These are phyloP conservation scores for Poecilia velifera DNA, from an alignment of 2,797 vertebrate genomes.

Conservation along the genomic window DNA sequence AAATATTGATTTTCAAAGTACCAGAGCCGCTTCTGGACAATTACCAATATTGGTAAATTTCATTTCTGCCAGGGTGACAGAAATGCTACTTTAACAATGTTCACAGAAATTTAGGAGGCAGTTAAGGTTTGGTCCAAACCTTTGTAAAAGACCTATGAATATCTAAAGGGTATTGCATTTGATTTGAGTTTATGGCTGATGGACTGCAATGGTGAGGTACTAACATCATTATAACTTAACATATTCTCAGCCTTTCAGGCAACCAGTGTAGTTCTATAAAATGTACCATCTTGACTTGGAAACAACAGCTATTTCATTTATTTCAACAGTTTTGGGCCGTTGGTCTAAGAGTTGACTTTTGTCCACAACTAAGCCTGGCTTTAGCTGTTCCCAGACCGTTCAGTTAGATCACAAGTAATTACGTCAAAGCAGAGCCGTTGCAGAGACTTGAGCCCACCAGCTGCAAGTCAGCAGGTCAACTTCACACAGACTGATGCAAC, in stretches of 20 bases:
- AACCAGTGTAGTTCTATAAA: background rate
- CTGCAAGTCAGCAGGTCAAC: constrained; percentile 38
- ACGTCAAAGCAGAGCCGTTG: constrained; percentile 22
- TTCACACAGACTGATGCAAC: constrained; percentile 16
- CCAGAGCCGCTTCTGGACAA: background rate
- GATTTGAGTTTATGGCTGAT: background rate
- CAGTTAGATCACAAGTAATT: constrained; percentile 38
- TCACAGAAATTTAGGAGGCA: background rate
- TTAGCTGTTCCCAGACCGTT: constrained; percentile 18
- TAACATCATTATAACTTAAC: background rate
- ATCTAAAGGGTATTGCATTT: background rate
- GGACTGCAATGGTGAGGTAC: background rate
- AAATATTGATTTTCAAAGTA: background rate
- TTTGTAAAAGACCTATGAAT: background rate
- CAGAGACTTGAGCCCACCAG: constrained; percentile 9
- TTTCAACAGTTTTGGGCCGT: constrained; percentile 4
- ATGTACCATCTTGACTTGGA: background rate
- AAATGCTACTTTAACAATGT: background rate
- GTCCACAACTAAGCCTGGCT: constrained; percentile 32
- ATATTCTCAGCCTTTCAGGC: background rate
- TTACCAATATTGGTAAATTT: background rate
- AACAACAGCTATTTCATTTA: constrained; percentile 3
- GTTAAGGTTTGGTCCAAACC: background rate
- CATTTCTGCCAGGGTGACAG: background rate
- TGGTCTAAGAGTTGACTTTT: constrained; percentile 4